Conservation (phyloP, 92 coral and sea anemone genomes). For the Epizoanthus stellaris region DNA sequence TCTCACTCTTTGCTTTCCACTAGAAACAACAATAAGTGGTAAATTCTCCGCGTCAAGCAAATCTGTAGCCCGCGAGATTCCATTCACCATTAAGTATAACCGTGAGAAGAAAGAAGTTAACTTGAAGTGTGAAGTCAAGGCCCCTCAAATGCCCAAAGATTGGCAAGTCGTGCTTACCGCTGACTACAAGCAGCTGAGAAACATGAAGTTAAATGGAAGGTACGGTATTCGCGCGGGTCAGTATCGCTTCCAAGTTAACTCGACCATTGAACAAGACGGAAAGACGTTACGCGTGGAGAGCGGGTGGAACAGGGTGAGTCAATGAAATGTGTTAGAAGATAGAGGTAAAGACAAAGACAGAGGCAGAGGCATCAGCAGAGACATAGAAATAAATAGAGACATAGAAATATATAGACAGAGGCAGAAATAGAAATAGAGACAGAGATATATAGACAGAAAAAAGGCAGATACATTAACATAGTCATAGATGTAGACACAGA, state of each 20-base stretch:
- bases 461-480: neutral
- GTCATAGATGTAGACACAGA: too few relatives aligned
- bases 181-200: neutral
- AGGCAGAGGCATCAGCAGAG: neutral
- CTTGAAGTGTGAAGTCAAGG: neutral
- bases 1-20: neutral
- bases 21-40: neutral
- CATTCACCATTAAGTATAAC: neutral
- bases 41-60: slow-evolving; percentile 14
- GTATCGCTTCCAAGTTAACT: neutral
- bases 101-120: neutral
- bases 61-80: neutral
- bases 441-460: neutral
- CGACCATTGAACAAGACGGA: slow-evolving; percentile 1
- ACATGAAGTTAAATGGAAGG: neutral
- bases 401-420: neutral
- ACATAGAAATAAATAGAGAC: neutral
- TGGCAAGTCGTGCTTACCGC: neutral
- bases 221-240: neutral
- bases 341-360: neutral
- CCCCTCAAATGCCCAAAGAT: neutral
- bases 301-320: slow-evolving; percentile 6
- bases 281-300: neutral
- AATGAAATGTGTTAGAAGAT: too few relatives aligned
- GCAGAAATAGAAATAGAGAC: neutral